Percentiles rank a stretch among this genome's conserved stretches.
Conservation (phyloP, 2,888 invertebrate species). For the Bombyx huttoni region DNA sequence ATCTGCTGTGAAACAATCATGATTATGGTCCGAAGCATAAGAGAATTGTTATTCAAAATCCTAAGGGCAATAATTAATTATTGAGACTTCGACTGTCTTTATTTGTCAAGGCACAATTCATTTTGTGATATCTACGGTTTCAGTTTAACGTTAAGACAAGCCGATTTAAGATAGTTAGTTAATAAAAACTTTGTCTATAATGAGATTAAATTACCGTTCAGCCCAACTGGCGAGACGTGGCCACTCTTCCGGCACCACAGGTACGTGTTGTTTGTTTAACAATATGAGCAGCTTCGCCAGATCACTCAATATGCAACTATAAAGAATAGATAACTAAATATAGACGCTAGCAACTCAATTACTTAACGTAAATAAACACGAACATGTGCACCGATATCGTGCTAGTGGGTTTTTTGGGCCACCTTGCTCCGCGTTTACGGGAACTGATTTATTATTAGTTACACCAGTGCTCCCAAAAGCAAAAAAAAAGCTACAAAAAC, state of each 20-base stretch:
- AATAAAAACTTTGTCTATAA: background rate
- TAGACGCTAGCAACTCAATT: constrained; percentile 13
- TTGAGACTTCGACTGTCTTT: no score
- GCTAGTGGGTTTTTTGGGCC: constrained; percentile 1
- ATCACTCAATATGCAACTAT: constrained; percentile 75
- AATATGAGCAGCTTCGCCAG: constrained; percentile 86
- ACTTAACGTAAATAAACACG: constrained; percentile 20
- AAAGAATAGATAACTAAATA: constrained; percentile 16
- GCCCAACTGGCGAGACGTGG: constrained; percentile 86
- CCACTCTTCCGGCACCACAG: constrained; percentile 86
- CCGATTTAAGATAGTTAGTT: background rate
- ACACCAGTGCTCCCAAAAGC: background rate
- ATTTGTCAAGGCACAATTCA: no score
- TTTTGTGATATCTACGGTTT: no score
- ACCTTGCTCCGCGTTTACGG: constrained; percentile 1
- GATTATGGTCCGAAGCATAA: no score
- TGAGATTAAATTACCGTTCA: constrained; percentile 66
- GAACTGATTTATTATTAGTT: constrained; percentile 3
- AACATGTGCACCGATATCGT: background rate
- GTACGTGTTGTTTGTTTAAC: constrained; percentile 82
- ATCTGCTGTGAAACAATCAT: no score
- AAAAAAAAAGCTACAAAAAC: constrained; percentile 3
- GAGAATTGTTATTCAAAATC: no score
- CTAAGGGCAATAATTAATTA: no score
- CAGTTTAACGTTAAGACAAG: no score